A percentile compares a stretch with the other conserved stretches of the same genome.
These are phyloP conservation scores for Chlorocebus sabaeus DNA, from an alignment of 2,113 vertebrate species.

Conservation along the genomic window DNA sequence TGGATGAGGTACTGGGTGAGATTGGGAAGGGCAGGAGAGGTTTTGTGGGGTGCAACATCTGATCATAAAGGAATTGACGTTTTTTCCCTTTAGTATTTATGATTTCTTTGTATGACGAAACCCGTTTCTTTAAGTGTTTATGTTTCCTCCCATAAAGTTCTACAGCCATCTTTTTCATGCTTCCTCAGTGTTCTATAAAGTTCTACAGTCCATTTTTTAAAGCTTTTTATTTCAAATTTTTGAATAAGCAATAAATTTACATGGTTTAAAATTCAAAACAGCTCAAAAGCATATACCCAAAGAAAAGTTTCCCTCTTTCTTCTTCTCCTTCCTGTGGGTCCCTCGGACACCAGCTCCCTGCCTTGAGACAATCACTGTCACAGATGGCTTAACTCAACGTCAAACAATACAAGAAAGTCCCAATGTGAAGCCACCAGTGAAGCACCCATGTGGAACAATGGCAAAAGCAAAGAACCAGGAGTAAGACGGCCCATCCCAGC, in stretches of 20 bases:
- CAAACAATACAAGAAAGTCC: not conserved
- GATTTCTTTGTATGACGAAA: not conserved
- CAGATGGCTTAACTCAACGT: not conserved
- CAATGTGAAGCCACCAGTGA: not conserved
- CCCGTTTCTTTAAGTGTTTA: slow-evolving; percentile 1
- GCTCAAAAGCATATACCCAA: not conserved
- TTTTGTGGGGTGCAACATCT: not conserved
- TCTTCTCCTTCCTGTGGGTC: not conserved
- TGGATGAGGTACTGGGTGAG: not conserved
- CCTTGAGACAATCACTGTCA: not conserved
- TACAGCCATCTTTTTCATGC: not conserved
- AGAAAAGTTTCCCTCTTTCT: not conserved
- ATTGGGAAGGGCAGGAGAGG: too few relatives aligned
- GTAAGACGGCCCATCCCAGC: not conserved
- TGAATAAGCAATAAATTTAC: slow-evolving; percentile 33
- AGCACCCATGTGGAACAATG: not conserved
- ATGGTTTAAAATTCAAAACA: slow-evolving; percentile 36
- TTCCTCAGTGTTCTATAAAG: slow-evolving; percentile 30
- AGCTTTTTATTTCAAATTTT: not conserved
- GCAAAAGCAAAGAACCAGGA: not conserved
- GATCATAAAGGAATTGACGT: not conserved
- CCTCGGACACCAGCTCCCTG: not conserved
- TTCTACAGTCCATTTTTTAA: not conserved
- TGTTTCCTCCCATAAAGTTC: not conserved
- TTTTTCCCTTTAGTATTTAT: not conserved